Conservation (phyloP, 2,113 vertebrate species). For the Crotalus helleri region DNA sequence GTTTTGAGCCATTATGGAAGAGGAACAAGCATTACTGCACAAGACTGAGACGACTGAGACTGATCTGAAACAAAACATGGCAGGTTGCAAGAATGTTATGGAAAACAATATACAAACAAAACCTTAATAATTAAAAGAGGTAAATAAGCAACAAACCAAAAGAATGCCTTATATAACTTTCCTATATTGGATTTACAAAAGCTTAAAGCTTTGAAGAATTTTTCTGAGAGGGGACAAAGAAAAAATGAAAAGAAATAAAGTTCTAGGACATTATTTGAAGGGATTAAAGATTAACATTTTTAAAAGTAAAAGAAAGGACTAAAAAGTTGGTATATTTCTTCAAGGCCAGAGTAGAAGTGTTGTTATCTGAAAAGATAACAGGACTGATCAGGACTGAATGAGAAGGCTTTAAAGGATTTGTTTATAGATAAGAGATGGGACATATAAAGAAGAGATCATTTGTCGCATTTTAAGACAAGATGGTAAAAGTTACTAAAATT, state of each 20-base stretch:
- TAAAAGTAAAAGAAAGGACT: neutral
- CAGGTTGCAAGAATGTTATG: neutral
- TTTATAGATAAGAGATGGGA: neutral
- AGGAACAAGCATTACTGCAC: neutral
- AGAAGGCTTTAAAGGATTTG: neutral
- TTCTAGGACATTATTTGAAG: neutral
- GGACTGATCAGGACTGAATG: neutral
- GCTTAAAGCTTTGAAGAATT: neutral
- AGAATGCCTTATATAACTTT: neutral
- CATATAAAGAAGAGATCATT: neutral
- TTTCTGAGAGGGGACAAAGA: neutral
- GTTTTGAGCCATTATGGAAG: neutral
- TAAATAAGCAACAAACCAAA: neutral
- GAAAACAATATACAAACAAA: neutral
- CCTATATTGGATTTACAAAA: neutral
- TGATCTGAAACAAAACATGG: neutral
- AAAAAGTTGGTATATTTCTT: too few species aligned
- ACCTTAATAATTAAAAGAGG: neutral
- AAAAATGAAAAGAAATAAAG: too few species aligned
- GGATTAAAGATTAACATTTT: neutral
- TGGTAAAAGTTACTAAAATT: neutral
- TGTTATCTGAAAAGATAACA: too few species aligned
- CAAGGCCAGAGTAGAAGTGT: too few species aligned
- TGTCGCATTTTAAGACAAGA: neutral
- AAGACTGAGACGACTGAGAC: neutral